A percentile compares a stretch with the other conserved stretches of the same genome.
phyloP scores from a whole-genome alignment of 2,113 vertebrate species.

The Microcebus jonahi region DNA sequence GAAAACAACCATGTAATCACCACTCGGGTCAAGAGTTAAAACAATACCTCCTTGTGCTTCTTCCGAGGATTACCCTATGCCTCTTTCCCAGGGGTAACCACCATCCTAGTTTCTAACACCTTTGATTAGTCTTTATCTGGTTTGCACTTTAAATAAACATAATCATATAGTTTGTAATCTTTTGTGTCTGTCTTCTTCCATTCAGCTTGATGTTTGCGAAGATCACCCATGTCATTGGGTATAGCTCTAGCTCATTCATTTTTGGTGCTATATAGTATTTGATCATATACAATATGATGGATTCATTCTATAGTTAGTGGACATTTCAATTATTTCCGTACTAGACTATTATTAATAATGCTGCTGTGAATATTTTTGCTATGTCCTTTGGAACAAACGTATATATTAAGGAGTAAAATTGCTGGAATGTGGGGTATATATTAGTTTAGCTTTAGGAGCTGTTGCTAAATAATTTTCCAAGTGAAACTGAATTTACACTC shows the following conservation, averaged over 20 bases:
- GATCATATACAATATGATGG: background rate
- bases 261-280: background rate
- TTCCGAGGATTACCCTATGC: background rate
- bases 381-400: background rate
- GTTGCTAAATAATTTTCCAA: background rate
- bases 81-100: background rate
- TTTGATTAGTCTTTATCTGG: background rate
- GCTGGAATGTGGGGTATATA: background rate
- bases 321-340: background rate
- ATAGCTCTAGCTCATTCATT: background rate
- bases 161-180: background rate
- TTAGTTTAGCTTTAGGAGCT: constrained; percentile 1
- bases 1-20: background rate
- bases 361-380: background rate
- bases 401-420: background rate
- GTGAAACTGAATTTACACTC: background rate
- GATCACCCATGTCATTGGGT: background rate
- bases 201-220: background rate
- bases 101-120: background rate
- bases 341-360: background rate
- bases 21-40: background rate
- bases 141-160: background rate
- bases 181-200: background rate
- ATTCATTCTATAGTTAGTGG: background rate
- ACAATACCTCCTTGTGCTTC: background rate